Conservation (phyloP, 1,140 invertebrate species). For the Ylistrum balloti region DNA sequence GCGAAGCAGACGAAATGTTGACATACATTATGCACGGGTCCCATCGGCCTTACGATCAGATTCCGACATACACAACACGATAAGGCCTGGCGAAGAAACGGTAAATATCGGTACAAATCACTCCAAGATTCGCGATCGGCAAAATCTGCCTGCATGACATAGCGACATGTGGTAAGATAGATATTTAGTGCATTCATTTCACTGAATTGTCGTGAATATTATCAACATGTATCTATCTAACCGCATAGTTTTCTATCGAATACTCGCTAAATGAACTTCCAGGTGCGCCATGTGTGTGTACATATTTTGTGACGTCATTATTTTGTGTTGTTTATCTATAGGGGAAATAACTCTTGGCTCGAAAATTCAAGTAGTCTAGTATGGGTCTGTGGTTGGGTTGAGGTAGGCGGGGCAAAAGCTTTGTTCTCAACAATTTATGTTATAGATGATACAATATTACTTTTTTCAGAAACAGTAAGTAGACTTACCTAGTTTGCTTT, state of each 20-base stretch:
- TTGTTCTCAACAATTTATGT: too few relatives aligned
- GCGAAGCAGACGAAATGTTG: constrained; percentile 93
- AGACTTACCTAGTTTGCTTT: too few relatives aligned
- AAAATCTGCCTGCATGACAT: constrained; percentile 88
- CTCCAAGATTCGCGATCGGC: constrained; percentile 88
- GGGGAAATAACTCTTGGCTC: constrained; percentile 44
- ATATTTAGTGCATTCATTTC: constrained; percentile 92
- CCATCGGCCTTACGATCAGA: constrained; percentile 91
- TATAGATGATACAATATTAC: too few relatives aligned
- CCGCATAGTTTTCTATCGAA: not conserved
- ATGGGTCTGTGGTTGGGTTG: too few relatives aligned
- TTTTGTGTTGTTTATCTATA: constrained; percentile 31
- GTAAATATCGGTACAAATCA: constrained; percentile 91
- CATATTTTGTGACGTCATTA: constrained; percentile 58
- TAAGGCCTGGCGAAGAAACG: constrained; percentile 92
- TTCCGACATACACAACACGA: constrained; percentile 94
- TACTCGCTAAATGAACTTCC: constrained; percentile 43
- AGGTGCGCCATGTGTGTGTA: constrained; percentile 61
- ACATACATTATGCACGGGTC: constrained; percentile 91
- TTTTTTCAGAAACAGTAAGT: too few relatives aligned
- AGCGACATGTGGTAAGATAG: constrained; percentile 91
- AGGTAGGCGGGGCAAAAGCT: too few relatives aligned
- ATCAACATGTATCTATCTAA: not conserved
- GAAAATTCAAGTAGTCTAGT: too few relatives aligned
- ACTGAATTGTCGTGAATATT: not conserved